Conservation (phyloP, 1,140 invertebrate genomes). For the Brachionus plicatilis region DNA sequence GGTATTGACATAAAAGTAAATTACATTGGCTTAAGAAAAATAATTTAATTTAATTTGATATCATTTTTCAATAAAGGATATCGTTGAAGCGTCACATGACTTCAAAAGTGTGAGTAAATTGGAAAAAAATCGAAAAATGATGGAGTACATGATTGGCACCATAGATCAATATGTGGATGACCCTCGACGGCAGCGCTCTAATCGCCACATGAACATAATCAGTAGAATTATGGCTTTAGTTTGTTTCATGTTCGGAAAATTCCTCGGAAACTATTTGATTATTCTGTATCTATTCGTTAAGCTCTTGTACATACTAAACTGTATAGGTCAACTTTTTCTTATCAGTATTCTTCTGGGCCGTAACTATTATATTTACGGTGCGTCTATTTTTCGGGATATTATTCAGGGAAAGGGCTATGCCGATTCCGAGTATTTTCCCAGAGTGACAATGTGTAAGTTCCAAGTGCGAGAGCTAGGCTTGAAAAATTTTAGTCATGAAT, state of each 20-base stretch:
- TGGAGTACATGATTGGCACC: constrained; percentile 39
- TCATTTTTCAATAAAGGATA: not conserved
- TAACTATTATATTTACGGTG: constrained; percentile 56
- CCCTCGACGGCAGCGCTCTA: constrained; percentile 14
- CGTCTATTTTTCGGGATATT: constrained; percentile 18
- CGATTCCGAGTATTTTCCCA: constrained; percentile 46
- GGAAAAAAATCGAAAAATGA: constrained; percentile 35
- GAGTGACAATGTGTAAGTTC: constrained; percentile 38
- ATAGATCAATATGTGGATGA: constrained; percentile 40
- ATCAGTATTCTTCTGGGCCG: constrained; percentile 57
- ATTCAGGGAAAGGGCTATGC: constrained; percentile 32
- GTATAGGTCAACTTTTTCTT: constrained; percentile 58
- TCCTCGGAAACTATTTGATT: constrained; percentile 57
- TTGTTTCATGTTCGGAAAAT: constrained; percentile 48
- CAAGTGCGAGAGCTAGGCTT: constrained; percentile 42
- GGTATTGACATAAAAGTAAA: constrained; percentile 38
- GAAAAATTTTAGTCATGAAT: constrained; percentile 41
- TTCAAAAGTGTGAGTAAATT: constrained; percentile 38
- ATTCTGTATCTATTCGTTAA: constrained; percentile 58
- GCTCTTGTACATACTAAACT: constrained; percentile 57
- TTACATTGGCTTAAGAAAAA: not conserved
- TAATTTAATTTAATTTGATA: not conserved
- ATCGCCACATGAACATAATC: constrained; percentile 20
- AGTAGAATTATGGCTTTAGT: not conserved
- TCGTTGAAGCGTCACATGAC: constrained; percentile 23